Evolutionary conservation across 2,113 vertebrate species (phyloP), one percentile per base, ranked within the genome.

Genomic region (Jacana jacana): DNA sequence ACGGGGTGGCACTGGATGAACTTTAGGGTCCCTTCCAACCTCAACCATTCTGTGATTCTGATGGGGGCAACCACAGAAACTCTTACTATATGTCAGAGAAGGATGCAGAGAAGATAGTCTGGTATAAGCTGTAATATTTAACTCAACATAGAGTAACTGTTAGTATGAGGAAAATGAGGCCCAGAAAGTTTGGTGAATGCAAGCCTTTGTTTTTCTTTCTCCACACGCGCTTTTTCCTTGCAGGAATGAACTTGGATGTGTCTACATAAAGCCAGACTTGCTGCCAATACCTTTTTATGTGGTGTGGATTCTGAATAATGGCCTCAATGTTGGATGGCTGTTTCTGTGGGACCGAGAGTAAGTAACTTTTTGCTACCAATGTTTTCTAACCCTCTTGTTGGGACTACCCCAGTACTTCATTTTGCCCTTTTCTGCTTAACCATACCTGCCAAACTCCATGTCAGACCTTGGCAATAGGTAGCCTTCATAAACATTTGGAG

Each of bases 341-440:
- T 95, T 98, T 40, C 91, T 98, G 44, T 98, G 97, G 97, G 97
- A 98, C 63, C 20, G 66, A 84, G 95, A 97, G 97, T 98, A 94
- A 98, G 97, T 96, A 22, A 27, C 12, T 22, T 76, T 72, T 25
- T 70, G 28, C 39, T 60, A 54, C 11, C 69, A 64, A 60, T 40
- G 27, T 28, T 75, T 93, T 71, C 39, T 68, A 68, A 60, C 5
- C 15, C 4, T 49, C 7, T 19, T 52, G 4, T 18, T 71, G 24
- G 19, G 19, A 30, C 44, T 5, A 1, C 4, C 16, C 12, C 6
- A 33, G 7, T 20, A 58, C 25, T 69, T 40, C 2, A 20, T 72
- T 81, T 39, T 69, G 6, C 18, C 16, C 5, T 6, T 49, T 49
- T 5, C 13, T 2, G 2, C 30, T 57, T 78, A 60, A 65, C 69